phyloP scores from a whole-genome alignment of 2,113 vertebrate genomes.

The Irena cyanogastra region DNA sequence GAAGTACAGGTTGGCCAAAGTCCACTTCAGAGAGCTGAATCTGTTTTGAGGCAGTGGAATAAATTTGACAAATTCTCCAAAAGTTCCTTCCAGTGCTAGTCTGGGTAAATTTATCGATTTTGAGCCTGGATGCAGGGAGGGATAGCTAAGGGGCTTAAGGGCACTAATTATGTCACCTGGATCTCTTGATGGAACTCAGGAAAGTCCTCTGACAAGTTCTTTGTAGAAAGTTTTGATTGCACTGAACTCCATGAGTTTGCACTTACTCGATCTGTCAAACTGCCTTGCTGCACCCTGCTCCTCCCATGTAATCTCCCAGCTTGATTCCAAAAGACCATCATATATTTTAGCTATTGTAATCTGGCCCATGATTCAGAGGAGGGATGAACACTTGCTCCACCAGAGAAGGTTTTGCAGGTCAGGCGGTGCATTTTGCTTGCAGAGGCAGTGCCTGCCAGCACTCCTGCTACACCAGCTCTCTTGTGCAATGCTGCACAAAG shows the following conservation, averaged over 20 bases:
- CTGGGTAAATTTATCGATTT: not conserved
- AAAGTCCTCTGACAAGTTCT: not conserved
- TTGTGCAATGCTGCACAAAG: conserved; percentile 12
- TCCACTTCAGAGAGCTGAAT: not conserved
- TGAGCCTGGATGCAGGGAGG: not conserved
- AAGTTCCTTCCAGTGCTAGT: not conserved
- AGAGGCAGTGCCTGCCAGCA: not conserved
- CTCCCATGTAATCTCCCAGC: not conserved
- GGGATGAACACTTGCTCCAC: not conserved
- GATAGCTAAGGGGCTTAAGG: not conserved
- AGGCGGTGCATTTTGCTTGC: not conserved
- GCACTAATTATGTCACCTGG: not conserved
- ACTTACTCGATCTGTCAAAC: not conserved
- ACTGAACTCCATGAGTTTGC: not conserved
- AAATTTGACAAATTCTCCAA: not conserved
- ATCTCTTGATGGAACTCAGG: not conserved
- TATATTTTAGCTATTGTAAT: not conserved
- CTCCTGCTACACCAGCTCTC: not conserved
- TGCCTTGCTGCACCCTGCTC: not conserved
- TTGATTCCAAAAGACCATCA: not conserved
- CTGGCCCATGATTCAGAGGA: not conserved
- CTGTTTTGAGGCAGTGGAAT: conserved; percentile 21
- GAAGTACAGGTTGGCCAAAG: not conserved
- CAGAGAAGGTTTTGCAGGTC: not conserved
- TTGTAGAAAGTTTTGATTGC: not conserved